Percentiles rank a stretch among this genome's conserved stretches.
phyloP scores from a whole-genome alignment of 2,797 vertebrate species.

The Phalloptychus januarius region DNA sequence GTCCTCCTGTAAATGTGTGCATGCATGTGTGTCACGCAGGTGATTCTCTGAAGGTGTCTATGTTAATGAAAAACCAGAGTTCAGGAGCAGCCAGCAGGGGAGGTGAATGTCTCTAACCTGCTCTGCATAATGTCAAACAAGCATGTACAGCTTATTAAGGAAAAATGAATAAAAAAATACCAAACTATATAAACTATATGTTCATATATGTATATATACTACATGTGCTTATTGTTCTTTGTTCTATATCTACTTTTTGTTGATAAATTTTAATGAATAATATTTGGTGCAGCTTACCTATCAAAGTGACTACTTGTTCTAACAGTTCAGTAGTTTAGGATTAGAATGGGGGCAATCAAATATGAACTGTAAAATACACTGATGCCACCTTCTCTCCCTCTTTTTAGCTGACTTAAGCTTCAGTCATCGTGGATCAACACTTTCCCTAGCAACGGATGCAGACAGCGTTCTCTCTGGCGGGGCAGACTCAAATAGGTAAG shows the following conservation, averaged over 20 bases:
- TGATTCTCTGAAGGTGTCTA: conserved; percentile 70
- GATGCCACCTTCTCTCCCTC: neutral
- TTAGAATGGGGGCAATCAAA: neutral
- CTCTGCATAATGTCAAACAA: conserved; percentile 62
- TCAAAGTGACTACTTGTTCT: neutral
- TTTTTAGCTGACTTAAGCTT: conserved; percentile 87
- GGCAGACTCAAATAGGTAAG: conserved; percentile 73
- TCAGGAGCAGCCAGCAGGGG: conserved; percentile 70
- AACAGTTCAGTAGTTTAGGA: neutral
- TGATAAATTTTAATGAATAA: neutral
- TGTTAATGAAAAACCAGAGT: conserved; percentile 70
- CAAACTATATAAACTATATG: neutral
- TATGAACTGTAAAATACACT: neutral
- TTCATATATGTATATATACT: neutral
- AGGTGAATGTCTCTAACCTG: conserved; percentile 70
- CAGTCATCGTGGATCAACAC: conserved; percentile 91
- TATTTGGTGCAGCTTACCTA: neutral
- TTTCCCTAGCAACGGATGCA: conserved; percentile 90
- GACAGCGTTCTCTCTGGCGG: conserved; percentile 92
- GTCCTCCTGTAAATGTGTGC: conserved; percentile 38
- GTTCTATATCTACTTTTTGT: neutral
- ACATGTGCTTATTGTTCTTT: neutral
- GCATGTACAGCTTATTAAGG: conserved; percentile 13
- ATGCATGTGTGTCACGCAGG: conserved; percentile 66
- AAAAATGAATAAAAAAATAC: neutral